These are phyloP conservation scores for Laterallus jamaicensis DNA, from an alignment of 2,113 vertebrate genomes.

Conservation along the genomic window DNA sequence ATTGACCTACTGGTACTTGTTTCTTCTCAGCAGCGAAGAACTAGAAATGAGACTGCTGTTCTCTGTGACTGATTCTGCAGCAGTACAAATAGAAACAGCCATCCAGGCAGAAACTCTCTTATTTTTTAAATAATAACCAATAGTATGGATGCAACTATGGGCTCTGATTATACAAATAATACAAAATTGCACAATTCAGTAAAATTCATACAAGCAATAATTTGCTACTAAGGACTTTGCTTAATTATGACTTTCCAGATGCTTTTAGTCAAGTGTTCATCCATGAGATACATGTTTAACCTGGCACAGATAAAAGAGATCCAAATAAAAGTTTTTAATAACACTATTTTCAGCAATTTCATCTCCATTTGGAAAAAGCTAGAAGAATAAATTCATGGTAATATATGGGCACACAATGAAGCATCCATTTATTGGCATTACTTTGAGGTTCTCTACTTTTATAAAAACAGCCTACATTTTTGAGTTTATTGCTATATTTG, in stretches of 20 bases:
- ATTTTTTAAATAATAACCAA: neutral
- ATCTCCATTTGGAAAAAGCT: neutral
- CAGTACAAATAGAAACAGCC: neutral
- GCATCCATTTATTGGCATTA: neutral
- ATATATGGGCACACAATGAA: neutral
- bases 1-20: neutral
- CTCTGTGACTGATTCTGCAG: neutral
- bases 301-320: neutral
- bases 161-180: neutral
- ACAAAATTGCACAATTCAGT: neutral
- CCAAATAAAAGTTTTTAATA: conserved; percentile 4
- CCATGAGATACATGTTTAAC: neutral
- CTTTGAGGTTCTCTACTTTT: neutral
- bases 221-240: neutral
- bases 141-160: neutral
- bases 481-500: neutral
- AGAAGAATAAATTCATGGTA: neutral
- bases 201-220: neutral
- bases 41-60: neutral
- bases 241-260: neutral
- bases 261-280: neutral
- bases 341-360: neutral
- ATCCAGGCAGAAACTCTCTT: neutral
- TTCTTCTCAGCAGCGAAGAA: neutral
- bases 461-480: neutral